A percentile compares a stretch with the other conserved stretches of the same genome.
Evolutionary conservation across 2,797 vertebrate genomes (phyloP).

Genomic region (Sebastes taczanowskii): DNA sequence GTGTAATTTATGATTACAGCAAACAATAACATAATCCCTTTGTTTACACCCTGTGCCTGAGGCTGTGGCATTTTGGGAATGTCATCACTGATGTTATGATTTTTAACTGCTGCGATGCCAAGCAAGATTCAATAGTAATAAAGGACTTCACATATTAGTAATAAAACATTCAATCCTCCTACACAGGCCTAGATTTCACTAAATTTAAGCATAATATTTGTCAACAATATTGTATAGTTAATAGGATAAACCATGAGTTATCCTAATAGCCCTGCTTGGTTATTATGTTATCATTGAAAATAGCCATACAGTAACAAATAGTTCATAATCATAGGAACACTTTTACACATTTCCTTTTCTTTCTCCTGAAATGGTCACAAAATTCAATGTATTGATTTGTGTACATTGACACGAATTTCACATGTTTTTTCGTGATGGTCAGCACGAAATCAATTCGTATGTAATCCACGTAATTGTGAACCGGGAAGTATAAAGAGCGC

Average conservation of each 20-base stretch:
- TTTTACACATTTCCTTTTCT: not conserved
- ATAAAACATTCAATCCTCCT: not conserved
- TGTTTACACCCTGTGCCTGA: slow-evolving; percentile 14
- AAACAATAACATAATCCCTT: slow-evolving; percentile 24
- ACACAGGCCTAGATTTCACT: not conserved
- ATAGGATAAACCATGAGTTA: not conserved
- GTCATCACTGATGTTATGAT: slow-evolving; percentile 1
- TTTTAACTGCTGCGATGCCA: not conserved
- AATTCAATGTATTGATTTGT: no score
- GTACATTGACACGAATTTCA: no score
- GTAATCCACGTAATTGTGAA: no score
- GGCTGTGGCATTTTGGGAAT: not conserved
- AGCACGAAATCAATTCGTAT: no score
- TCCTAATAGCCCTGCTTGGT: not conserved
- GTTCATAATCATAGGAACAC: not conserved
- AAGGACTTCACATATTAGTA: not conserved
- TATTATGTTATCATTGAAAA: not conserved
- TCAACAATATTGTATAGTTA: not conserved
- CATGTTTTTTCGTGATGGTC: no score
- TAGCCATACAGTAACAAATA: not conserved
- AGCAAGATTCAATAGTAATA: not conserved
- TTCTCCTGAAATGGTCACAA: no score
- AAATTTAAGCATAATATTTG: not conserved
- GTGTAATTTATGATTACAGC: slow-evolving; percentile 7
- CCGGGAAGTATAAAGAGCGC: no score